phyloP scores from a whole-genome alignment of 92 coral and sea anemone genomes.

The Actinostola sp. region DNA sequence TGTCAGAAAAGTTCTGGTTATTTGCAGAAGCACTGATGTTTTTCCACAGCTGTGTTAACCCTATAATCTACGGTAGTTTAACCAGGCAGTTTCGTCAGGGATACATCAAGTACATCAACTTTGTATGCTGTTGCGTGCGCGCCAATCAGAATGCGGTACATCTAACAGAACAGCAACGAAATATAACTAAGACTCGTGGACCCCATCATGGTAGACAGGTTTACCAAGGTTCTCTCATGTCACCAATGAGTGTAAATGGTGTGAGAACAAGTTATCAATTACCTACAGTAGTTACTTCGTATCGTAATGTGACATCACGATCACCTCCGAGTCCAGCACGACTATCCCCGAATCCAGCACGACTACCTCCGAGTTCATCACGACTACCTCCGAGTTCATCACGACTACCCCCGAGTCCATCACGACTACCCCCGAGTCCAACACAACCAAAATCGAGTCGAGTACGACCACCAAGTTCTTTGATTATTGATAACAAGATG shows the following conservation, averaged over 20 bases:
- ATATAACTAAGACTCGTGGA: not conserved
- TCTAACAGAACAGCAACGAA: constrained; percentile 12
- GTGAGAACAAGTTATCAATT: constrained; percentile 5
- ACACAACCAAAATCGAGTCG: not conserved
- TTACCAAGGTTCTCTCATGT: constrained; percentile 14
- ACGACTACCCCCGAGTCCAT: not conserved
- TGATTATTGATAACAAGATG: constrained; percentile 2
- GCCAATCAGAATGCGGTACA: not conserved
- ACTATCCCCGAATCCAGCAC: not conserved
- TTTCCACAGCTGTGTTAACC: constrained; percentile 85
- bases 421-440: not conserved
- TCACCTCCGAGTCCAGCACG: constrained; percentile 20
- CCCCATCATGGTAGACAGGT: not conserved
- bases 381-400: not conserved
- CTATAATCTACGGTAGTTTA: constrained; percentile 81
- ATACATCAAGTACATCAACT: constrained; percentile 59
- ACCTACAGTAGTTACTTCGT: constrained; percentile 10
- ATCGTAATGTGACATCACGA: not conserved
- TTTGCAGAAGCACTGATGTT: constrained; percentile 79
- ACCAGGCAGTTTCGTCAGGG: constrained; percentile 87
- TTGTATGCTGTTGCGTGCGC: constrained; percentile 54
- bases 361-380: not conserved
- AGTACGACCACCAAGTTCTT: constrained; percentile 4
- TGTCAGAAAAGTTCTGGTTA: constrained; percentile 75
- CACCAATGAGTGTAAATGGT: constrained; percentile 22